Percentiles rank a stretch among this genome's conserved stretches.
Evolutionary conservation across 2,113 vertebrate species (phyloP).

Genomic region (Ameiurus melas): DNA sequence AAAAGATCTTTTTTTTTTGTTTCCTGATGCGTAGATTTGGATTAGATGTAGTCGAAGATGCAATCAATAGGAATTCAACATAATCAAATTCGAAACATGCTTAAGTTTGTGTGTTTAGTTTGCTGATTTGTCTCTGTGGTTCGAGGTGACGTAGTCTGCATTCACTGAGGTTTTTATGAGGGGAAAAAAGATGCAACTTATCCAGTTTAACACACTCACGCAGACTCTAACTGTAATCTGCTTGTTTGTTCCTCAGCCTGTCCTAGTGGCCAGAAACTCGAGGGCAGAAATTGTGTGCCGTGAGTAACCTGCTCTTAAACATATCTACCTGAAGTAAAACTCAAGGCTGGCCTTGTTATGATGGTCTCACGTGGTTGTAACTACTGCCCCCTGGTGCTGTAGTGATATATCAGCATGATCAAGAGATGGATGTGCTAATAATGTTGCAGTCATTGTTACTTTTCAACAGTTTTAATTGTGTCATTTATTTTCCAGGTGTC

Average conservation of each 20-base stretch:
- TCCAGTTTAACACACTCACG: not conserved
- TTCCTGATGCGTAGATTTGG: not conserved
- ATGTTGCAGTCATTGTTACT: not conserved
- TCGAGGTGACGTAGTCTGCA: not conserved
- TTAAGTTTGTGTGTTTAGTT: not conserved
- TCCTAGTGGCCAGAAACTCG: constrained; percentile 62
- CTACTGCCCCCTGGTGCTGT: constrained; percentile 55
- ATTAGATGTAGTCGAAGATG: not conserved
- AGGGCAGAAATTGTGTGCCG: constrained; percentile 46
- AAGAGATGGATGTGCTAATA: not conserved
- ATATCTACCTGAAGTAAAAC: not conserved
- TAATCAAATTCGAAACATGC: not conserved
- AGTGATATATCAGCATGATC: not conserved
- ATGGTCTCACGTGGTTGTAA: not conserved
- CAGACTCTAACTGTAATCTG: constrained; percentile 9
- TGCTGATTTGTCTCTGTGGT: not conserved
- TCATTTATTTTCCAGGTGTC: constrained; percentile 62
- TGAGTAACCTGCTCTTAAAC: constrained; percentile 59
- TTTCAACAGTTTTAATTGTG: not conserved
- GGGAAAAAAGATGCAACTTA: not conserved
- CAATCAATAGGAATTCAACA: not conserved
- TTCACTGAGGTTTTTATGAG: not conserved
- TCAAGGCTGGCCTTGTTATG: not conserved
- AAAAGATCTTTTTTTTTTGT: not conserved
- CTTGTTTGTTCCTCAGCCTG: constrained; percentile 63